phyloP scores from a whole-genome alignment of 1,140 invertebrate genomes.

The Dreissena rostriformis region DNA sequence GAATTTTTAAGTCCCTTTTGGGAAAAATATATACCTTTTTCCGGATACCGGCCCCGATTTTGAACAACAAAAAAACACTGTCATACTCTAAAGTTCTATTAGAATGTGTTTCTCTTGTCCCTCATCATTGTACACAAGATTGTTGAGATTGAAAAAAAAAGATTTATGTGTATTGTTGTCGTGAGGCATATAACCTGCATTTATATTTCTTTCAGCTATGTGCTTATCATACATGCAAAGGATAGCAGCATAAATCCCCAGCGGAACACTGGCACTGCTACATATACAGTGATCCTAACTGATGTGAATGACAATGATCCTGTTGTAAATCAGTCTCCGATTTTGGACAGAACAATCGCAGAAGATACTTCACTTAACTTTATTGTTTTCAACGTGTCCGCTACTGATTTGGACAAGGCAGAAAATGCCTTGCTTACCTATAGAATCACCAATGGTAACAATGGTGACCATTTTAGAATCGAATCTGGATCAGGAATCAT shows the following conservation, averaged over 20 bases:
- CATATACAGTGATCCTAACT: slow-evolving; percentile 63
- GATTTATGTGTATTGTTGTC: no score
- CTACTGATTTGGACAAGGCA: slow-evolving; percentile 66
- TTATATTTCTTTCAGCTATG: slow-evolving; percentile 33
- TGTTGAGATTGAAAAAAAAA: no score
- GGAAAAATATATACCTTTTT: no score
- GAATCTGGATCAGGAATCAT: slow-evolving; percentile 63
- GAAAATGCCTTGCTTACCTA: slow-evolving; percentile 65
- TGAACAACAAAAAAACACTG: no score
- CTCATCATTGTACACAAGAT: no score
- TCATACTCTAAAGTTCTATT: no score
- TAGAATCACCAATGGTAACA: slow-evolving; percentile 64
- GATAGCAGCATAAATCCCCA: slow-evolving; percentile 54
- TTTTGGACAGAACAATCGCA: slow-evolving; percentile 50
- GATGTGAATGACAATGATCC: slow-evolving; percentile 70
- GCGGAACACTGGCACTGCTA: slow-evolving; percentile 63
- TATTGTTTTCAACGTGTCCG: slow-evolving; percentile 65
- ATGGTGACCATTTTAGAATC: slow-evolving; percentile 60
- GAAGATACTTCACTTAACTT: slow-evolving; percentile 65
- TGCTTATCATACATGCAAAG: slow-evolving; percentile 55
- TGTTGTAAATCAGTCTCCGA: slow-evolving; percentile 62
- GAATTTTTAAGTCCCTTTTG: no score
- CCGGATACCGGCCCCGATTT: no score
- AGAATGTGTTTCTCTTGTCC: no score
- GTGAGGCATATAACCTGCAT: no score